Evolutionary conservation across 2,113 vertebrate genomes (phyloP), one percentile per base, ranked within the genome.

Genomic region (Zosterops pallidus): DNA sequence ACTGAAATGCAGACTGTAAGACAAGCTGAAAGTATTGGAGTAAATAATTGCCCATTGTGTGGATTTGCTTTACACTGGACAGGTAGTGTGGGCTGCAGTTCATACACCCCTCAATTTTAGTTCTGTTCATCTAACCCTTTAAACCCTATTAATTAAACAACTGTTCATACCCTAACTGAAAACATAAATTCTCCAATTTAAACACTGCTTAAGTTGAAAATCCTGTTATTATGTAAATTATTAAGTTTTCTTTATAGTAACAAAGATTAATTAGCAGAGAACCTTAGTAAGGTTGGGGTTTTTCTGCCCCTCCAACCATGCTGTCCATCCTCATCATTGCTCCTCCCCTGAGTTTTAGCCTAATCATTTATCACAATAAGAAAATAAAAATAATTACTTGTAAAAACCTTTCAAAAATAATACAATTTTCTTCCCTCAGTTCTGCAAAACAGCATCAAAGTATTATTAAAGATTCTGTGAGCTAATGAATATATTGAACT

Each of bases 301-400:
- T 72, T 72, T 39, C 71, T 86, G 70, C 26, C 42, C 23, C 24
- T 77, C 24, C 44, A 22, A 47, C 47, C 41, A 74, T 12, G 15
- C 25, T 65, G 63, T 50, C 42, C 16, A 3, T 13, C 9, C 22
- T 77, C 26, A 35, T 24, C 3, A 0, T 11, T 26, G 26, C 22
- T 50, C 12, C 11, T 39, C 2, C 8, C 15, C 15, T 13, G 26
- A 52, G 8, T 79, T 94, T 94, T 72, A 90, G 44, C 18, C 15
- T 65, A 83, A 71, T 17, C 9, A 60, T 90, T 77, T 86, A 90
- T 55, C 59, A 70, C 59, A 87, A 49, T 50, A 80, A 74, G 55
- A 94, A 95, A 86, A 79, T 47, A 68, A 92, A 90, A 91, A 72
- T 44, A 90, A 88, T 70, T 92, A 71, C 39, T 75, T 70, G 25